These are phyloP conservation scores for Anneissia japonica DNA, from an alignment of 35 echinoderm and acorn worm genomes.

Conservation along the genomic window DNA sequence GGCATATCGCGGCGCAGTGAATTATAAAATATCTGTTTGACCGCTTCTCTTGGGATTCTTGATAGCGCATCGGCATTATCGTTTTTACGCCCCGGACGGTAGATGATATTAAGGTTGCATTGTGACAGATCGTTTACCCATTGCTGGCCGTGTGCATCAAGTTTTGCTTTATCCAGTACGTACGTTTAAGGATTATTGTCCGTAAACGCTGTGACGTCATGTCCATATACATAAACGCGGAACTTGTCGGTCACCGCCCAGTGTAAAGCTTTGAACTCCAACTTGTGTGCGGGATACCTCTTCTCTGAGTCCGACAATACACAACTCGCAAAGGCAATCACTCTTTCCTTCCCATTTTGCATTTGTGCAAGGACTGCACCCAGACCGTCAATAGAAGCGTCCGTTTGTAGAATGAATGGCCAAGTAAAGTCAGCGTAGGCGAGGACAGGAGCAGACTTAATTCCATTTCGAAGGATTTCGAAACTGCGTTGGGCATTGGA, in stretches of 20 bases:
- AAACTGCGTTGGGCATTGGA: slow-evolving; percentile 19
- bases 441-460: slow-evolving; percentile 32
- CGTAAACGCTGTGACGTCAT: slow-evolving; percentile 12
- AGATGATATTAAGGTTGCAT: slow-evolving; percentile 38
- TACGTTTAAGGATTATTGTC: slow-evolving; percentile 48
- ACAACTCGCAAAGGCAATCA: slow-evolving; percentile 53
- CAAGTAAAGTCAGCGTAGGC: slow-evolving; percentile 44
- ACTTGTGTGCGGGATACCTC: slow-evolving; percentile 38
- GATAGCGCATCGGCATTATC: slow-evolving; percentile 53
- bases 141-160: slow-evolving; percentile 21
- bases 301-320: slow-evolving; percentile 21
- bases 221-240: slow-evolving; percentile 28
- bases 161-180: slow-evolving; percentile 20
- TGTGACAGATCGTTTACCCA: slow-evolving; percentile 31
- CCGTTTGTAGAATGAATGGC: slow-evolving; percentile 43
- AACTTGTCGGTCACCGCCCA: slow-evolving; percentile 68
- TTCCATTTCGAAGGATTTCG: slow-evolving; percentile 3
- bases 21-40: background rate
- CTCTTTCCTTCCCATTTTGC: slow-evolving; percentile 31
- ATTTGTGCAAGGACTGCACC: slow-evolving; percentile 44
- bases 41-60: background rate
- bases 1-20: background rate
- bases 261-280: slow-evolving; percentile 43
- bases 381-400: slow-evolving; percentile 30
- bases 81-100: slow-evolving; percentile 40